phyloP scores from a whole-genome alignment of 2,113 vertebrate genomes.

The Pseudopipra pipra region DNA sequence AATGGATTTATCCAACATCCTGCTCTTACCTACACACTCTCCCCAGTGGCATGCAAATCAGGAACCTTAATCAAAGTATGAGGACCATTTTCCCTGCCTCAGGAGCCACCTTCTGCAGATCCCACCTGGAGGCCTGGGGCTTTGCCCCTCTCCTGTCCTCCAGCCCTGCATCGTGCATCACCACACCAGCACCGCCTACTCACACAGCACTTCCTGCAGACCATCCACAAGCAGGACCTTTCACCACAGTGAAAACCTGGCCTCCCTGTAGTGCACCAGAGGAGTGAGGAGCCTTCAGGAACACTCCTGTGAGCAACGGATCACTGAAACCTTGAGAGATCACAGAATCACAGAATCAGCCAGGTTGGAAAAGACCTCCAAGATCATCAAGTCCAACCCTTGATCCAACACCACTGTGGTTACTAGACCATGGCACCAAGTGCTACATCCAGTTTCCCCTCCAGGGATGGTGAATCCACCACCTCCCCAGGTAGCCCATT shows the following conservation, averaged over 20 bases:
- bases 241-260: rapidly evolving
- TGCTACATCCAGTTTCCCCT: too few relatives aligned
- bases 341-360: too few relatives aligned
- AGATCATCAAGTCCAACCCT: too few relatives aligned
- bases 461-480: too few relatives aligned
- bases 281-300: background rate
- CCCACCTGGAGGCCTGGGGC: background rate
- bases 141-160: background rate
- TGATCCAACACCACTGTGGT: too few relatives aligned
- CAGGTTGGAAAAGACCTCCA: too few relatives aligned
- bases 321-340: background rate
- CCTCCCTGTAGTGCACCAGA: background rate
- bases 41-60: rapidly evolving
- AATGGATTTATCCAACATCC: background rate
- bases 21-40: background rate
- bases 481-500: too few relatives aligned
- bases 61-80: background rate
- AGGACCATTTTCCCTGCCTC: background rate
- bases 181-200: rapidly evolving
- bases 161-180: rapidly evolving
- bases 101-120: background rate
- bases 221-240: background rate
- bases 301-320: background rate
- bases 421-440: too few relatives aligned
- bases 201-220: background rate